Conservation (phyloP, 2,888 invertebrate genomes). For the Pyrrhia umbra region DNA sequence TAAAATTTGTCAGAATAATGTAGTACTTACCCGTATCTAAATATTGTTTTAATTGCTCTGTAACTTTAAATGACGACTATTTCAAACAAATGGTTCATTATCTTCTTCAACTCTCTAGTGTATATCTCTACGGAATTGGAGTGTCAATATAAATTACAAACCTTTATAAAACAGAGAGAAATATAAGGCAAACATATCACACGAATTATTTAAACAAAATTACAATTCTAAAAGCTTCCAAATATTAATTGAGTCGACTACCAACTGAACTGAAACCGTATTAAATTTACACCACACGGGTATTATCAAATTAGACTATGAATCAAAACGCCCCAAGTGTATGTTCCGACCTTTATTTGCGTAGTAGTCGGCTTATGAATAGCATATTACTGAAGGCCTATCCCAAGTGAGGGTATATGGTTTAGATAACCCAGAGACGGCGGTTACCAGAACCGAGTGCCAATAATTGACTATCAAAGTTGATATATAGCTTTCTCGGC, state of each 20-base stretch:
- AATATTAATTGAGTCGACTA: conserved; percentile 55
- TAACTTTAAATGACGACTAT: conserved; percentile 28
- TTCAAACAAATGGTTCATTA: conserved; percentile 46
- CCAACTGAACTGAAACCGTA: conserved; percentile 58
- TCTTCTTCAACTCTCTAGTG: conserved; percentile 24
- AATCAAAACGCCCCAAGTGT: conserved; percentile 69
- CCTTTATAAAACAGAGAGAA: conserved; percentile 23
- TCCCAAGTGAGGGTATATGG: conserved; percentile 72
- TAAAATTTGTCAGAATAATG: conserved; percentile 53
- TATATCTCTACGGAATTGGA: conserved; percentile 33
- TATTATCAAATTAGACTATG: conserved; percentile 73
- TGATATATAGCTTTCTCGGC: conserved; percentile 86
- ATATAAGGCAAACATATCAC: conserved; percentile 30
- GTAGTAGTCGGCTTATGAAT: conserved; percentile 77
- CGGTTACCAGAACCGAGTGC: conserved; percentile 83
- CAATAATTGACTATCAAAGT: conserved; percentile 89
- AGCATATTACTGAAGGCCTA: conserved; percentile 76
- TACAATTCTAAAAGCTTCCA: conserved; percentile 43
- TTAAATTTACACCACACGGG: conserved; percentile 67
- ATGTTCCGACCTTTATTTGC: conserved; percentile 70
- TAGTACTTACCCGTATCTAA: conserved; percentile 28
- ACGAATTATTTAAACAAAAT: conserved; percentile 37
- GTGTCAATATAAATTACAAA: conserved; percentile 41
- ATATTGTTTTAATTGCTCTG: conserved; percentile 38
- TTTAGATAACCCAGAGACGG: conserved; percentile 81